Evolutionary conservation across 2,888 invertebrate genomes (phyloP), one percentile per base, ranked within the genome.

Genomic region (Rhodophaea formosa): DNA sequence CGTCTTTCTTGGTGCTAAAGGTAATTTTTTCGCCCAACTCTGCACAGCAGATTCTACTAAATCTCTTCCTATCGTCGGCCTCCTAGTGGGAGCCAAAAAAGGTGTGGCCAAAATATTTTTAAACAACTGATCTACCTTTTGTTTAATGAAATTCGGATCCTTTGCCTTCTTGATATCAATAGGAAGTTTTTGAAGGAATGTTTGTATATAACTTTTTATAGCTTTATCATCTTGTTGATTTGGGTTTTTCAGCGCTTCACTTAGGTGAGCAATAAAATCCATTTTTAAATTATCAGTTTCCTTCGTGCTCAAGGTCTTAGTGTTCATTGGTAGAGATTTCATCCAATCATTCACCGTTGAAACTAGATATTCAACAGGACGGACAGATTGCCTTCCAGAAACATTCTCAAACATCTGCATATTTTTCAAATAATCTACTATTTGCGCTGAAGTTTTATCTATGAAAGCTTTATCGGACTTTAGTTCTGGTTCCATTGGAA

Each of bases 371-470:
- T 56, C 54, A 51, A 57, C 57, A 14, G 53, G 17, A 8, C 29
- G 7, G 16, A 12, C 54, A 15, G 54, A 39, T 5, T 53, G 45
- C 53, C 63, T 66, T 7, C 59, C 56, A 17, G 64, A 66, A 52
- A 70, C 64, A 43, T 70, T 61, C 61, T 67, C 64, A 62, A 70
- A 69, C 8, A 70, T 47, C 47, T 70, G 60, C 30, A 68, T 55
- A 8, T 45, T 57, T 53, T 69, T 72, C 46, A 75, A 58, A 49
- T 66, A 59, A 7, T 65, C 59, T 29, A 72, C 56, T 30, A 75
- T 54, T n/a, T 67, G 52, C 8, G 30, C 45, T 15, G 71, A 65
- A 42, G 57, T 59, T n/a, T 56, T 58, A 14, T 56, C 52, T 44
- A 68, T 49, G 46, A 59, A 64, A 7, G 53, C 15, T 15, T 59